Evolutionary conservation across 2,888 invertebrate species (phyloP).

Genomic region (Willowsia nigromaculata): DNA sequence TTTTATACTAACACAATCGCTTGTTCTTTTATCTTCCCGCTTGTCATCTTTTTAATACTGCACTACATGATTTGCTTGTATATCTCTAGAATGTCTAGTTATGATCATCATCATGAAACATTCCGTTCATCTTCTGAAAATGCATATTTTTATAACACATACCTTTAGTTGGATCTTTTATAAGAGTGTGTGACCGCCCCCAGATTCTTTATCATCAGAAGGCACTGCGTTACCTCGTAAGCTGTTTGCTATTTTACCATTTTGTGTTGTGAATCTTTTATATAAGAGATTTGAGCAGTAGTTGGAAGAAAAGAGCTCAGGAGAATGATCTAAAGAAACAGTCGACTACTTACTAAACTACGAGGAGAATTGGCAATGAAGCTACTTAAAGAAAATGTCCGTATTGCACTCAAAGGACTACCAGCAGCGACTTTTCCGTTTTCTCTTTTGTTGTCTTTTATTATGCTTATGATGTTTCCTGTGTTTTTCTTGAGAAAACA

Average conservation of each 20-base stretch:
- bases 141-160: neutral
- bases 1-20: neutral
- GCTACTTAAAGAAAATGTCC: constrained; percentile 43
- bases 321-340: neutral
- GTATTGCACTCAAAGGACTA: constrained; percentile 54
- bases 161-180: neutral
- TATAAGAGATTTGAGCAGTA: neutral
- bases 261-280: constrained; percentile 50
- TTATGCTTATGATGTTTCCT: constrained; percentile 2
- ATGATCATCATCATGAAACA: neutral
- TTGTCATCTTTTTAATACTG: neutral
- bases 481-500: neutral
- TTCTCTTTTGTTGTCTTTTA: constrained; percentile 15
- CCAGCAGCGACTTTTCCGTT: neutral
- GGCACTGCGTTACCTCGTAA: constrained; percentile 1
- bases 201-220: neutral
- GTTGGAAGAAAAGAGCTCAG: neutral
- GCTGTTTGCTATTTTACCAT: constrained; percentile 22
- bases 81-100: neutral
- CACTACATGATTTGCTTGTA: neutral
- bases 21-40: neutral
- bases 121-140: too few relatives aligned
- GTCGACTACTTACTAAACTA: neutral
- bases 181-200: constrained; percentile 21
- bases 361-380: constrained; percentile 7